Percentiles rank a stretch among this genome's conserved stretches.
Conservation (phyloP, 2,888 invertebrate species). For the Drosophila imparisetae region DNA sequence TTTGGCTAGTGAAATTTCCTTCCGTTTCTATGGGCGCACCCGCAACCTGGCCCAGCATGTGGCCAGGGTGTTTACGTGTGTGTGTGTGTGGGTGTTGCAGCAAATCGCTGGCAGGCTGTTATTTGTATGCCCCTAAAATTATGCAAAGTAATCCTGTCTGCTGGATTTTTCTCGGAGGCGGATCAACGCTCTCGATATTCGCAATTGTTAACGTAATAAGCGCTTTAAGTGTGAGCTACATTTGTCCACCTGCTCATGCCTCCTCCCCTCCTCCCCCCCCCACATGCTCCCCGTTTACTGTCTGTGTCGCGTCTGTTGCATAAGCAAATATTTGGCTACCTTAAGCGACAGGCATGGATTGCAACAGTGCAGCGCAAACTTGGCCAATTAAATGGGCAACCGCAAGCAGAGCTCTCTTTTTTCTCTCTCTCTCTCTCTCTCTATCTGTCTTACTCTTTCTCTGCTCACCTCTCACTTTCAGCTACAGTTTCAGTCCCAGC, state of each 20-base stretch:
- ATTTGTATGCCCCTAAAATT: slow-evolving; percentile 78
- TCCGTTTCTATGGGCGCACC: slow-evolving; percentile 65
- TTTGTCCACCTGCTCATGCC: slow-evolving; percentile 29
- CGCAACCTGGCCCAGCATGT: slow-evolving; percentile 32
- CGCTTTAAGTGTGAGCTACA: slow-evolving; percentile 74
- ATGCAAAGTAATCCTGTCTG: slow-evolving; percentile 78
- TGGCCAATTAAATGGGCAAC: slow-evolving; percentile 77
- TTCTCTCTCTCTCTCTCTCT: background rate
- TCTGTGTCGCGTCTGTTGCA: slow-evolving; percentile 62
- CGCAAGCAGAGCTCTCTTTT: slow-evolving; percentile 33
- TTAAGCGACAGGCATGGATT: slow-evolving; percentile 65
- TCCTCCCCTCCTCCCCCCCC: background rate
- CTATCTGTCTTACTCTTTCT: background rate
- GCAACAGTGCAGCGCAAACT: slow-evolving; percentile 62
- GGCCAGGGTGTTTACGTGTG: slow-evolving; percentile 11
- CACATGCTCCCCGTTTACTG: background rate
- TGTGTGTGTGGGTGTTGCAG: slow-evolving; percentile 20
- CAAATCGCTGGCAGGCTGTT: slow-evolving; percentile 64
- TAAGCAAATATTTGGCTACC: slow-evolving; percentile 78
- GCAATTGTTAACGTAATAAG: slow-evolving; percentile 81
- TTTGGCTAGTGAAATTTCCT: slow-evolving; percentile 80
- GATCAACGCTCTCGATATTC: slow-evolving; percentile 72
- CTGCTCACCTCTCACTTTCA: slow-evolving; percentile 16
- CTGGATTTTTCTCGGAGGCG: slow-evolving; percentile 31
- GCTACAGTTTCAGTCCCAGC: slow-evolving; percentile 41